Base-by-base conservation (phyloP, 2,888 invertebrate genomes). In the Palloptera scutellata region DNA sequence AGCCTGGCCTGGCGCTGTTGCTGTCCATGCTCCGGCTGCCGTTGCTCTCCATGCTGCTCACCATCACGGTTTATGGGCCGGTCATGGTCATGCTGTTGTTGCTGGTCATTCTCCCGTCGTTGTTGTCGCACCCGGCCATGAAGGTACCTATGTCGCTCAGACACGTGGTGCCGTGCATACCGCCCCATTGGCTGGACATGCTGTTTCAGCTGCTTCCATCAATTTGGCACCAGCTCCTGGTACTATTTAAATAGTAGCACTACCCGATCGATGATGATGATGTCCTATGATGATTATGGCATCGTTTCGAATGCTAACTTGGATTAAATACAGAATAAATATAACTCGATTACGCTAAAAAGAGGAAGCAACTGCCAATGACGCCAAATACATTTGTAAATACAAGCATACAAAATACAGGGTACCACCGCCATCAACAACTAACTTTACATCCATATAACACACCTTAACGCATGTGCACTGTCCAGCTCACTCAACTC, bases 81-180 rank as follows among this genome's bases (percentile, higher is more conserved):
- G 60, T 40, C 70, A 64, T 48, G 61, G 65, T 58, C 64, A 67
- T 57, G 66, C 62, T 42, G 40, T 51, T 51, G 66, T 63, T 53
- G 69, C 70, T 52, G 72, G 70, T 20, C 73, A 66, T 43, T 67
- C 63, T 41, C 68, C 70, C 20, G 70, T 69, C 59, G 72, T 66
- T 30, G 68, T 66, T 42, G 66, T 68, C 1, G 58, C 40, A 10
- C 76, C 86, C 82, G 76, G 86, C 70, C 80, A 79, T 74, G 80
- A 80, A 71, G 83, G 83, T 68, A 79, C 78, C 58, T 84, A 84
- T 71, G 81, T 84, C 6, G 84, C 84, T 68, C 79, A 84, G 74
- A 84, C 83, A 43, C 84, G 83, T 74, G 84, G 84, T 69, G 84
- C 84, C 68, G 78, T 84, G 52, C 84, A 84, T 68, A 79, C 83